A percentile compares a stretch with the other conserved stretches of the same genome.
Conservation (phyloP, 2,113 vertebrate genomes). For the Anarrhichthys ocellatus region DNA sequence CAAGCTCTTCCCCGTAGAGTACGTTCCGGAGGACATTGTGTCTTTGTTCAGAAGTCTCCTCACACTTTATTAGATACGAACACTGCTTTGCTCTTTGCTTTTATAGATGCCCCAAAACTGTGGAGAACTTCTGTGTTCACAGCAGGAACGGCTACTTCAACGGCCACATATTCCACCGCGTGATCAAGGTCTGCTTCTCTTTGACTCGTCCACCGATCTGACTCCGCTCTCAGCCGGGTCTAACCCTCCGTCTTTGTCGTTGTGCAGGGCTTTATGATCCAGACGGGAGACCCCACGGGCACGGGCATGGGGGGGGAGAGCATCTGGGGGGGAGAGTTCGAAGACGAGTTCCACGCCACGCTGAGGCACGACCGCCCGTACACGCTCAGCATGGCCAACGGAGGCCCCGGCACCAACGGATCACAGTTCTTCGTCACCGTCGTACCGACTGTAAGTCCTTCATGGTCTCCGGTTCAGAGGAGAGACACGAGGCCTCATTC, state of each 20-base stretch:
- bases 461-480: no score
- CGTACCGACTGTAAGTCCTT: conserved; percentile 89
- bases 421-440: conserved; percentile 98
- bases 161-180: conserved; percentile 94
- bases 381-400: conserved; percentile 98
- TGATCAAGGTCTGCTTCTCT: conserved; percentile 86
- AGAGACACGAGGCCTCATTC: not conserved
- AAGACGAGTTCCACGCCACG: conserved; percentile 97
- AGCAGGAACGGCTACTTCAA: conserved; percentile 98
- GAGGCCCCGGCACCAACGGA: conserved; percentile 93
- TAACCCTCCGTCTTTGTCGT: not conserved
- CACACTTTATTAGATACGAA: not conserved
- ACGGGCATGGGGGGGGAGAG: conserved; percentile 99
- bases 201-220: no score
- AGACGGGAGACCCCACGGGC: conserved; percentile 97
- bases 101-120: conserved; percentile 95
- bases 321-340: conserved; percentile 98
- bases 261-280: conserved; percentile 96
- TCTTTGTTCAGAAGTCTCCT: not conserved
- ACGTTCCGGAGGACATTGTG: conserved; percentile 36
- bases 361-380: conserved; percentile 97
- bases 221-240: not conserved
- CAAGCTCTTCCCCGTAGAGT: conserved; percentile 99
- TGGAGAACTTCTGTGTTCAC: conserved; percentile 99
- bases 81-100: not conserved